Percentiles rank a stretch among this genome's conserved stretches.
phyloP scores from a whole-genome alignment of 2,888 invertebrate species.

The Philereme transversata region DNA sequence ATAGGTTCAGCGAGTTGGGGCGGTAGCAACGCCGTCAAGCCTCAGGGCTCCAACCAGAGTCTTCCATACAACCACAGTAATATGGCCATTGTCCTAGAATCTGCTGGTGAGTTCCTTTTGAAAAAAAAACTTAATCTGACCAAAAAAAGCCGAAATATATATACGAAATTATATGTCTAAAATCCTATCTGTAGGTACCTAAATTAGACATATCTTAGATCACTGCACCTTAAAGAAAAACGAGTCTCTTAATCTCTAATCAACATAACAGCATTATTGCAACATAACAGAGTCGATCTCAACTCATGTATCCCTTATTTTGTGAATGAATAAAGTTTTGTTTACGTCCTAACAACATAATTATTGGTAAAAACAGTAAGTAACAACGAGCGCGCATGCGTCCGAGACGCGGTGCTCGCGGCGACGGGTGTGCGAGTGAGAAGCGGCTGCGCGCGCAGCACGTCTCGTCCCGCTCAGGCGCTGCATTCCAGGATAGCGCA shows the following conservation, averaged over 20 bases:
- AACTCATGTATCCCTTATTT: too few relatives aligned
- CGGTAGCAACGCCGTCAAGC: constrained; percentile 55
- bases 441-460: constrained; percentile 62
- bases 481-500: constrained; percentile 91
- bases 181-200: too few relatives aligned
- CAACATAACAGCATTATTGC: too few relatives aligned
- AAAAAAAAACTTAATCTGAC: too few relatives aligned
- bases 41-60: constrained; percentile 65
- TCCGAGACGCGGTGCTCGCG: constrained; percentile 92
- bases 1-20: constrained; percentile 67
- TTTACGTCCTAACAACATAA: too few relatives aligned
- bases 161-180: too few relatives aligned
- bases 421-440: constrained; percentile 95
- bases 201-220: too few relatives aligned
- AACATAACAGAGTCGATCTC: too few relatives aligned
- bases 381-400: constrained; percentile 62
- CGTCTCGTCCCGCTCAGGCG: constrained; percentile 82
- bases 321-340: too few relatives aligned
- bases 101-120: constrained; percentile 47
- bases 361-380: constrained; percentile 39
- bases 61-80: constrained; percentile 65
- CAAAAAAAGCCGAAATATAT: too few relatives aligned
- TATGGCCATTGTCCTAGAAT: constrained; percentile 57
- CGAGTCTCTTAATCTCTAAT: too few relatives aligned
- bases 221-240: too few relatives aligned